Base-by-base conservation (phyloP, 1,140 invertebrate genomes). In the Chrysoperla carnea region DNA sequence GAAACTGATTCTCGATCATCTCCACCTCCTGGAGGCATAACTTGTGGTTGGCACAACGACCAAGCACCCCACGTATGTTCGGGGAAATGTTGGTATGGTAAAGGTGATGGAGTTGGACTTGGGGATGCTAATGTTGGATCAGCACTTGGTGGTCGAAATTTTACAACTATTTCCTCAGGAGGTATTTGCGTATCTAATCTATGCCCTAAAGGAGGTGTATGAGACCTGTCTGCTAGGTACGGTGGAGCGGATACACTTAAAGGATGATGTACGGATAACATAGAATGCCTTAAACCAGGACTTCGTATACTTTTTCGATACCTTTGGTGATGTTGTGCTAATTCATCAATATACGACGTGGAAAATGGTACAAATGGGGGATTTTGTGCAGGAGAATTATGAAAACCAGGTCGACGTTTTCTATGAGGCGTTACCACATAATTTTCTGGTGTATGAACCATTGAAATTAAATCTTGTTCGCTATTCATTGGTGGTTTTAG, bases 381-480 rank as follows among this genome's bases (percentile, higher is more conserved):
- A 62, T 86, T 86, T 54, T 86, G 82, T 37, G 81, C 77, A 7
- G 83, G 83, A 6, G 82, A 77, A 52, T 85, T 86, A 50, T 85
- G 81, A 55, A 87, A 87, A 17, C 84, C 83, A 1, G 82, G 82
- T 53, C 82, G 64, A 59, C 83, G 66, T 61, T 87, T 86, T 47
- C 84, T 60, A 61, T 85, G 82, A 1, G 84, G 84, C 31, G 81
- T 86, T 6, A 87, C 84, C 23, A 85, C 81, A 52, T 85, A 85
- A 47, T 77, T 77, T 52, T 78, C 75, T 0, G 75, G 75, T 13
- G 73, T 76, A 52, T 76, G 74, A 8, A 77, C 70, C 29, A 76
- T 62, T 2, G 69, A 68, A 56, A 73, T 69, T 14, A 73, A 52
- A 55, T 75, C 72, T 46, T 70, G 70, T 49, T 78, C 75, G 2